phyloP scores from a whole-genome alignment of 1,140 invertebrate genomes.

The Drosophila cardini region DNA sequence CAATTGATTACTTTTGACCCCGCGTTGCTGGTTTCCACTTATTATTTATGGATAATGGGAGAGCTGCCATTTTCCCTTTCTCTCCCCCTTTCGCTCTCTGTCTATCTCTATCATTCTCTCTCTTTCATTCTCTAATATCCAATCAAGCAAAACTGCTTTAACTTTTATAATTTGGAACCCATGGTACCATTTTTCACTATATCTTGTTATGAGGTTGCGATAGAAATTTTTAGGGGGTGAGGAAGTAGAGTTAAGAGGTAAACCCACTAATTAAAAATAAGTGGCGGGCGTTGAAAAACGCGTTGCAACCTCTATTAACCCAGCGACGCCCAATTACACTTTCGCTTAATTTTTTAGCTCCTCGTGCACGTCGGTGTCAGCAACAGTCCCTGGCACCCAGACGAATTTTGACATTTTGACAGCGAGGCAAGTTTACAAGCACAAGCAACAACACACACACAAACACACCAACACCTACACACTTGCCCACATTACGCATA shows the following conservation, averaged over 20 bases:
- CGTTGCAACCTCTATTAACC: constrained; percentile 76
- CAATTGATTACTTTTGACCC: constrained; percentile 44
- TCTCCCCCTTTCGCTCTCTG: too few relatives aligned
- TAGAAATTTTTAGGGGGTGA: not conserved
- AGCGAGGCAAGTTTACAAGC: constrained; percentile 66
- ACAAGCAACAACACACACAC: too few relatives aligned
- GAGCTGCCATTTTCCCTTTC: not conserved
- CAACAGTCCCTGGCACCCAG: constrained; percentile 13
- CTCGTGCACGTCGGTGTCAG: constrained; percentile 42
- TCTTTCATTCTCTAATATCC: not conserved
- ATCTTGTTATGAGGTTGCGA: constrained; percentile 20
- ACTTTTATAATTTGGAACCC: constrained; percentile 22
- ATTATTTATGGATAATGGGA: constrained; percentile 48
- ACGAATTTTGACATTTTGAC: constrained; percentile 78
- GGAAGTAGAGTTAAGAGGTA: constrained; percentile 22
- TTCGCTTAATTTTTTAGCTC: constrained; percentile 69
- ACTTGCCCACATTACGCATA: constrained; percentile 74
- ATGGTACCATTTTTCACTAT: constrained; percentile 30
- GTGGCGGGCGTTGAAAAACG: constrained; percentile 67
- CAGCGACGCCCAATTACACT: constrained; percentile 79
- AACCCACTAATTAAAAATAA: constrained; percentile 81
- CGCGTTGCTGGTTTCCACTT: constrained; percentile 26
- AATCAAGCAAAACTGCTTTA: constrained; percentile 35
- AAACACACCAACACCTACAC: constrained; percentile 46
- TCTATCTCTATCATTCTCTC: too few relatives aligned